These are phyloP conservation scores for Rotaria macrura DNA, from an alignment of 2,888 invertebrate species.

Conservation along the genomic window DNA sequence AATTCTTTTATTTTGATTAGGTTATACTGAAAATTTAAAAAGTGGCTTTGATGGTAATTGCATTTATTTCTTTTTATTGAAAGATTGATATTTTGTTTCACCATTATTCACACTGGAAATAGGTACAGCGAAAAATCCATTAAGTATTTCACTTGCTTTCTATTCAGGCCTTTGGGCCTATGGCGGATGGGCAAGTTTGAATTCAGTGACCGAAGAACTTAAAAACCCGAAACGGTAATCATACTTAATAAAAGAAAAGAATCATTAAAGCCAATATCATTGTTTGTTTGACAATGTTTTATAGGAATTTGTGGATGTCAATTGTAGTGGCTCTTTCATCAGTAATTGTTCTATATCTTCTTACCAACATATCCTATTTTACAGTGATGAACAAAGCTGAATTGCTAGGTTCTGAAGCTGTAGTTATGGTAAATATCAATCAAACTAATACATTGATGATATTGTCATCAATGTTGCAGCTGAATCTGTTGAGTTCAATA, in stretches of 20 bases:
- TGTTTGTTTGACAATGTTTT: too few relatives aligned
- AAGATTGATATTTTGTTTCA: neutral
- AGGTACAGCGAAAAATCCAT: neutral
- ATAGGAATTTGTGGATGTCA: constrained; percentile 81
- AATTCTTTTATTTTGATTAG: neutral
- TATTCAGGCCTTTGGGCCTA: constrained; percentile 59
- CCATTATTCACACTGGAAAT: neutral
- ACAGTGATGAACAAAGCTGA: constrained; percentile 70
- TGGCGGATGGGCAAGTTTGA: constrained; percentile 66
- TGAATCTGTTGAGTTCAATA: too few relatives aligned
- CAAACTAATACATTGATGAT: neutral
- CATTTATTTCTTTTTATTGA: neutral
- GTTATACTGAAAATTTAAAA: neutral
- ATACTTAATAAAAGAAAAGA: too few relatives aligned
- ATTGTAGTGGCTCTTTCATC: constrained; percentile 84
- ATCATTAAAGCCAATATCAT: too few relatives aligned
- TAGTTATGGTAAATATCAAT: constrained; percentile 58
- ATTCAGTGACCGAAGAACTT: constrained; percentile 67
- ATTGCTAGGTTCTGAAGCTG: constrained; percentile 69
- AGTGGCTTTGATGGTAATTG: neutral
- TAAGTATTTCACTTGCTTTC: neutral
- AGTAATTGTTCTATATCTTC: constrained; percentile 75
- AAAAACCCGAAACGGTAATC: constrained; percentile 46
- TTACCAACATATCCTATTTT: constrained; percentile 82
- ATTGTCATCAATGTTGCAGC: too few relatives aligned